A percentile compares a stretch with the other conserved stretches of the same genome.
Evolutionary conservation across 2,888 invertebrate genomes (phyloP).

Genomic region (Heliconius ismenius): DNA sequence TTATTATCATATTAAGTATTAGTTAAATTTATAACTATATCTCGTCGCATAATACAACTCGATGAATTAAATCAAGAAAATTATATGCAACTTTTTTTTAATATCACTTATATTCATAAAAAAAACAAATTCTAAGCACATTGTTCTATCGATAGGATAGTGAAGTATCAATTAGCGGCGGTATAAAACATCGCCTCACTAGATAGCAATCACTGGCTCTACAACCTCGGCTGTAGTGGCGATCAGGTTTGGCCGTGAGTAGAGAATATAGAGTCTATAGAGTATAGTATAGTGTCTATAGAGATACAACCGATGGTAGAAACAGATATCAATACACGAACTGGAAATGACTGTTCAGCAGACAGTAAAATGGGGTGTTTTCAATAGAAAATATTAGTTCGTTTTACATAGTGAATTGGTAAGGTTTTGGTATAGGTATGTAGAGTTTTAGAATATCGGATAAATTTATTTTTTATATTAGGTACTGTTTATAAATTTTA

Average conservation of each 20-base stretch:
- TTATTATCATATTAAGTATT: too few species aligned
- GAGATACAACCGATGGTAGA: background rate
- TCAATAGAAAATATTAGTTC: constrained; percentile 25
- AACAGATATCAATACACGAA: constrained; percentile 19
- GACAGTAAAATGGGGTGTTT: constrained; percentile 24
- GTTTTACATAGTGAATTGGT: background rate
- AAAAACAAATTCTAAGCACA: constrained; percentile 16
- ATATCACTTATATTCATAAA: background rate
- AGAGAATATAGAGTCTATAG: background rate
- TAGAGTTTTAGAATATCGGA: background rate
- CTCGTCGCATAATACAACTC: too few species aligned
- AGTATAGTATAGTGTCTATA: background rate
- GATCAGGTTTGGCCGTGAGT: constrained; percentile 12
- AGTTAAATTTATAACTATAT: too few species aligned
- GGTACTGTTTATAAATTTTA: too few species aligned
- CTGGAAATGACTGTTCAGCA: constrained; percentile 13
- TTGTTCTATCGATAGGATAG: background rate
- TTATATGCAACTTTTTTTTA: background rate
- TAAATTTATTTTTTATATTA: too few species aligned
- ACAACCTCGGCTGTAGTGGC: constrained; percentile 13
- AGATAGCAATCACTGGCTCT: constrained; percentile 12
- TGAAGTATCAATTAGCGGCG: constrained; percentile 21
- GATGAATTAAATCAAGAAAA: background rate
- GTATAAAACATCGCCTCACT: constrained; percentile 17
- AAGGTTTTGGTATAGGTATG: background rate